Evolutionary conservation across 2,888 invertebrate genomes (phyloP), one percentile per base, ranked within the genome.

Genomic region (Pyrrhia umbra): DNA sequence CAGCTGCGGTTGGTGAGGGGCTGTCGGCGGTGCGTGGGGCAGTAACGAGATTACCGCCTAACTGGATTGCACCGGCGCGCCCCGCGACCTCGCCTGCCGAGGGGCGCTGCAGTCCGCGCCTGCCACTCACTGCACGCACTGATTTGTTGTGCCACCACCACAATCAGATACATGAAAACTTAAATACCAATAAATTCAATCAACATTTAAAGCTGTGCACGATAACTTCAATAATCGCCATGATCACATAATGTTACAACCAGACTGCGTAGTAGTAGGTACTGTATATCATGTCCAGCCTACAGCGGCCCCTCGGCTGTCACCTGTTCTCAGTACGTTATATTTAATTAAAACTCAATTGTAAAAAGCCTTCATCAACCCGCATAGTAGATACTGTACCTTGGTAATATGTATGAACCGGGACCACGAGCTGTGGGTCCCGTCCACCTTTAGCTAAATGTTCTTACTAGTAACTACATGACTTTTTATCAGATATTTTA

Each of bases 1-100:
- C 91, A 92, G 84, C 76, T 18, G 47, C 15, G 34, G 43, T 15
- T 5, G 47, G 42, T n/a, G 34, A 40, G 56, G 73, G 56, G 52
- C 9, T 9, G 37, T 2, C 37, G 10, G 63, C 54, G 27, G 42
- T n/a, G 55, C 52, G 49, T 23, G 56, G 72, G 86, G 86, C 80
- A 67, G 69, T 92, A 89, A 92, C 86, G 66, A 77, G 83, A 88
- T 92, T 91, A 92, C 80, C 37, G 56, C 63, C 68, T 91, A 90
- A 92, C 88, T 88, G 79, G 86, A 88, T 90, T 87, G 52, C 43
- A 42, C 47, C 34, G 30, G 34, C 39, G 6, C 45, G 39, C 46
- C 25, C 40, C 42, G 34, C 45, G 37, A 18, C 40, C 9, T 6
- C 58, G 18, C 51, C 18, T n/a, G 6, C 51, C 5, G 18, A 43